These are phyloP conservation scores for Deilephila porcellus DNA, from an alignment of 2,888 invertebrate species.

Conservation along the genomic window DNA sequence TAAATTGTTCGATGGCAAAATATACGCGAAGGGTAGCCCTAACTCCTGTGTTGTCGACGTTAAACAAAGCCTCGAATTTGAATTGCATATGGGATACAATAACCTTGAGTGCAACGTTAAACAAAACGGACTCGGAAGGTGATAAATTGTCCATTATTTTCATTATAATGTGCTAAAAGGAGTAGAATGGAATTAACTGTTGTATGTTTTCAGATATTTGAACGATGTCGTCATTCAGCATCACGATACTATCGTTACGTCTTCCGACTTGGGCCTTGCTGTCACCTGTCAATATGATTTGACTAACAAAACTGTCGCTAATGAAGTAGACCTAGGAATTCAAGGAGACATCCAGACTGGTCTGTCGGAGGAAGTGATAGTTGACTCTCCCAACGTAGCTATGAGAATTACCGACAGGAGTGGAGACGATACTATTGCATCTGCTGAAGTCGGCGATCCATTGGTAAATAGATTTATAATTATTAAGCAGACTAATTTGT, in stretches of 20 bases:
- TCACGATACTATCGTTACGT: conserved; percentile 97
- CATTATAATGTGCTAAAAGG: not conserved
- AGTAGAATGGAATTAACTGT: not conserved
- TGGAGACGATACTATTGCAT: conserved; percentile 92
- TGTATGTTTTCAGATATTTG: conserved; percentile 84
- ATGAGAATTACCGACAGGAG: conserved; percentile 96
- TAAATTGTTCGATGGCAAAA: conserved; percentile 96
- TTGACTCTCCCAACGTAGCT: conserved; percentile 97
- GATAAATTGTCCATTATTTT: conserved; percentile 46
- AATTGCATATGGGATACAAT: conserved; percentile 95
- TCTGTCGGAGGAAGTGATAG: conserved; percentile 95
- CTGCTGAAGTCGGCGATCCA: conserved; percentile 97
- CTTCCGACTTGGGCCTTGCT: conserved; percentile 95
- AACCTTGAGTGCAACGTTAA: conserved; percentile 97
- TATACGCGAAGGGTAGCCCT: conserved; percentile 97
- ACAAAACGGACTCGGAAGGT: conserved; percentile 93
- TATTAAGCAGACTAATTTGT: not conserved
- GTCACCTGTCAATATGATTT: conserved; percentile 97
- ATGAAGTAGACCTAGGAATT: conserved; percentile 95
- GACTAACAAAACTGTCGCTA: conserved; percentile 96
- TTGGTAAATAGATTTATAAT: conserved; percentile 73
- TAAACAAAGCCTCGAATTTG: conserved; percentile 94
- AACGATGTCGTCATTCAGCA: conserved; percentile 98
- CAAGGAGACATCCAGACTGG: conserved; percentile 94
- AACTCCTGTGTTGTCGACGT: conserved; percentile 96